Evolutionary conservation across 92 coral and sea anemone genomes (phyloP).

Genomic region (Virgularia gustaviana): DNA sequence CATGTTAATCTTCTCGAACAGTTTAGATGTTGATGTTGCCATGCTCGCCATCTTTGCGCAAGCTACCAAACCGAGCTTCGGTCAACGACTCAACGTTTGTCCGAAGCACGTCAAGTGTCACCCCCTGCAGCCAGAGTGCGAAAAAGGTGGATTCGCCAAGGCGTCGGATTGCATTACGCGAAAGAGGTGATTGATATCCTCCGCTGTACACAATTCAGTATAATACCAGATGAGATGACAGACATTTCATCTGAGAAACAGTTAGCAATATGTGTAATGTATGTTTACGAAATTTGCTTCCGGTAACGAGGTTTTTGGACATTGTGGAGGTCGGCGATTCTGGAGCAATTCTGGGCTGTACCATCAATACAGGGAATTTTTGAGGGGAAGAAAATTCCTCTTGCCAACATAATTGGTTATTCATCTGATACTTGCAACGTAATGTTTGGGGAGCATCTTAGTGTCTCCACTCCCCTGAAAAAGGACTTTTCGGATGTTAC

Average conservation of each 20-base stretch:
- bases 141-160: no score
- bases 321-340: background rate
- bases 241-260: slow-evolving; percentile 5
- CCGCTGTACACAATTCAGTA: slow-evolving; percentile 7
- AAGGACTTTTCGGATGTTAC: no score
- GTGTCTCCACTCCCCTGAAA: no score
- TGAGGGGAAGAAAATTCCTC: background rate
- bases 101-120: no score
- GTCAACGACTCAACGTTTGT: no score
- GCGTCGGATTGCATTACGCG: slow-evolving; percentile 6
- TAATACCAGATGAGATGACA: slow-evolving; percentile 9
- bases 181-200: background rate
- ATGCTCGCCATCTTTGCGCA: no score
- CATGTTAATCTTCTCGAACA: no score
- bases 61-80: no score
- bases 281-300: background rate
- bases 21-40: no score
- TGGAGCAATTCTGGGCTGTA: no score
- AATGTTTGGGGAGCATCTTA: no score
- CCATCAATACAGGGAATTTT: background rate
- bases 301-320: background rate
- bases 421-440: slow-evolving; percentile 1
- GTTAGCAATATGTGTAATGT: background rate
- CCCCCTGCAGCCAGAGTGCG: no score
- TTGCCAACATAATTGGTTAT: slow-evolving; percentile 1